Conservation (phyloP, 2,113 vertebrate species). For the Oxyruncus cristatus region DNA sequence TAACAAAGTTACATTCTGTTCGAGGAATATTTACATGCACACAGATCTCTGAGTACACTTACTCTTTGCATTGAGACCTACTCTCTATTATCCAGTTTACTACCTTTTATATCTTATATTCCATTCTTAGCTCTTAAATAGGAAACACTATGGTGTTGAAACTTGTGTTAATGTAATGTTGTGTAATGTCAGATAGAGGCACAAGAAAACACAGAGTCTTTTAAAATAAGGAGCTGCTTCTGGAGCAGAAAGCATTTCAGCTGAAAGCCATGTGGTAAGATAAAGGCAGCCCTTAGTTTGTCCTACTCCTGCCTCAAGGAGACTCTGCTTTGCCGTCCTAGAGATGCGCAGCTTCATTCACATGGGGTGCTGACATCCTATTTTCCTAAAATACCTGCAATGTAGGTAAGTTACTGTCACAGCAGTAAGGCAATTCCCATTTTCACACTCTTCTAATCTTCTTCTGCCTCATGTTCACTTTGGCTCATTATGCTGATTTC, state of each 20-base stretch:
- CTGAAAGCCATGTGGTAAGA: background rate
- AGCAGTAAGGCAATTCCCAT: background rate
- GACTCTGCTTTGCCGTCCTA: background rate
- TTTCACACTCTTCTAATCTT: background rate
- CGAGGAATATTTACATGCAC: background rate
- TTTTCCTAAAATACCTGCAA: background rate
- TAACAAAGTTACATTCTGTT: background rate
- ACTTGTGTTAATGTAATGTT: background rate
- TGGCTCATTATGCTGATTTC: background rate
- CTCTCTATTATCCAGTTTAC: background rate
- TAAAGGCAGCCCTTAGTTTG: background rate
- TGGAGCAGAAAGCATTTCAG: background rate
- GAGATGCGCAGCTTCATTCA: background rate
- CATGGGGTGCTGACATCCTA: background rate
- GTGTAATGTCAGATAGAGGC: background rate
- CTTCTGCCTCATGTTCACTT: background rate
- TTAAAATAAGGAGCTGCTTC: background rate
- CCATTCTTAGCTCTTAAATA: background rate
- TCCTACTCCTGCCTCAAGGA: background rate
- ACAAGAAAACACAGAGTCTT: background rate
- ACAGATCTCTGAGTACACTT: background rate
- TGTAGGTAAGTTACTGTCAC: slow-evolving; percentile 2
- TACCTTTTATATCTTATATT: background rate
- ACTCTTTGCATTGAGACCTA: background rate
- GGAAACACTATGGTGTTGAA: background rate